Percentiles rank a stretch among this genome's conserved stretches.
These are phyloP conservation scores for Eupsilia transversa DNA, from an alignment of 2,888 invertebrate species.

Conservation along the genomic window DNA sequence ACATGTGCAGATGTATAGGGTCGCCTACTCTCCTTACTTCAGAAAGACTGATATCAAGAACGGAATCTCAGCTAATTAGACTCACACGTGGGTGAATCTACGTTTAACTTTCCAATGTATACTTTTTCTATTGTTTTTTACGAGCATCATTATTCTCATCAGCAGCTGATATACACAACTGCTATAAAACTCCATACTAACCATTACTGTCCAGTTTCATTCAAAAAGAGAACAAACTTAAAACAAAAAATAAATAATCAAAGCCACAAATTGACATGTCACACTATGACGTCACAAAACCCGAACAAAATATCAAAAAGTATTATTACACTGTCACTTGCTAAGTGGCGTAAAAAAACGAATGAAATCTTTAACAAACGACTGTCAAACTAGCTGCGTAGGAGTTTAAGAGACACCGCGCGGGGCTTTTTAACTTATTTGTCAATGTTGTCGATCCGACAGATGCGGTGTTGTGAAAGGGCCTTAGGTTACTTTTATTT, in stretches of 20 bases:
- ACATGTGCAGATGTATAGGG: background rate
- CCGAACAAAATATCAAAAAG: slow-evolving; percentile 64
- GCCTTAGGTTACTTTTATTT: slow-evolving; percentile 41
- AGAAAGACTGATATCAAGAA: slow-evolving; percentile 22
- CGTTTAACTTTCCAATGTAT: background rate
- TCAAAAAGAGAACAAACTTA: slow-evolving; percentile 33
- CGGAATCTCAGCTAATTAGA: slow-evolving; percentile 11
- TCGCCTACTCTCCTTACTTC: background rate
- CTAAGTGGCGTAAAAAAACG: slow-evolving; percentile 67
- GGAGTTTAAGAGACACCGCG: slow-evolving; percentile 66
- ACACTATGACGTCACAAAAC: slow-evolving; percentile 58
- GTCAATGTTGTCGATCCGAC: slow-evolving; percentile 64
- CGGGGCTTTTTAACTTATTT: slow-evolving; percentile 67
- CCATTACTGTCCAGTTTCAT: slow-evolving; percentile 13
- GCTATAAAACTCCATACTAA: slow-evolving; percentile 11
- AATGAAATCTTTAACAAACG: slow-evolving; percentile 65
- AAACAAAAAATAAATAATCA: slow-evolving; percentile 23
- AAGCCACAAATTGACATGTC: slow-evolving; percentile 62
- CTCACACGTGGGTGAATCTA: slow-evolving; percentile 3
- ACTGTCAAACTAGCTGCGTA: slow-evolving; percentile 65
- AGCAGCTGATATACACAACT: background rate
- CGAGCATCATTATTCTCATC: background rate
- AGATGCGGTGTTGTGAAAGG: slow-evolving; percentile 60
- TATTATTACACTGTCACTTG: slow-evolving; percentile 68
- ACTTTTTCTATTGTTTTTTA: slow-evolving; percentile 11